Percentiles rank a stretch among this genome's conserved stretches.
phyloP scores from a whole-genome alignment of 2,113 vertebrate species.

The Irena cyanogastra region DNA sequence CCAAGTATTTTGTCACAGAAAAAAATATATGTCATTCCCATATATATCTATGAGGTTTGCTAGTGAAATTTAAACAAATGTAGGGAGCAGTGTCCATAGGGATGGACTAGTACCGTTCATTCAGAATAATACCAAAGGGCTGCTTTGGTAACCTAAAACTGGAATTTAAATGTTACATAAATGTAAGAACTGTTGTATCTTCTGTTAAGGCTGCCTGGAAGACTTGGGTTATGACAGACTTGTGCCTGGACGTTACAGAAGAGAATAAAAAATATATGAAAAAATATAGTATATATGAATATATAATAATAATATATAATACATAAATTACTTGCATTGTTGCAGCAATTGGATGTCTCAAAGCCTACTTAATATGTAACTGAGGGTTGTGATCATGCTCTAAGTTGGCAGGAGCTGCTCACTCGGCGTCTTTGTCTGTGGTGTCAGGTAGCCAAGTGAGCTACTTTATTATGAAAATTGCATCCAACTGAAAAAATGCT shows the following conservation, averaged over 20 bases:
- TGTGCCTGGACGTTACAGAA: accelerated
- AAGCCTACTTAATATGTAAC: neutral
- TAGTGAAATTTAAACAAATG: neutral
- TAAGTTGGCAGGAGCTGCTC: conserved; percentile 16
- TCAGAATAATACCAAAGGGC: neutral
- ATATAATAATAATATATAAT: neutral
- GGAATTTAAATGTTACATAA: neutral
- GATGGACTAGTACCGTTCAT: neutral
- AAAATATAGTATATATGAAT: neutral
- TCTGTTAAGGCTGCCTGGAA: neutral
- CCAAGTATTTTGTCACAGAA: neutral
- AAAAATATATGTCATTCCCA: neutral
- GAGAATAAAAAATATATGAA: neutral
- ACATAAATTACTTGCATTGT: neutral
- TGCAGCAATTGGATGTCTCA: neutral
- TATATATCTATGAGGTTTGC: neutral
- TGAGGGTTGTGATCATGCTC: neutral
- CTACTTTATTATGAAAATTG: conserved; percentile 59
- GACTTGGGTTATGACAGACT: neutral
- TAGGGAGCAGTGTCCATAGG: accelerated
- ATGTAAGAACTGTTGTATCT: neutral
- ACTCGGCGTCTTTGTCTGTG: neutral
- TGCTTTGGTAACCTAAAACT: neutral
- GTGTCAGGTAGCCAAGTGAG: conserved; percentile 45
- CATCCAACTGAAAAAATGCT: conserved; percentile 51